A percentile compares a stretch with the other conserved stretches of the same genome.
Evolutionary conservation across 2,888 invertebrate species (phyloP).

Genomic region (Drosophila robusta): DNA sequence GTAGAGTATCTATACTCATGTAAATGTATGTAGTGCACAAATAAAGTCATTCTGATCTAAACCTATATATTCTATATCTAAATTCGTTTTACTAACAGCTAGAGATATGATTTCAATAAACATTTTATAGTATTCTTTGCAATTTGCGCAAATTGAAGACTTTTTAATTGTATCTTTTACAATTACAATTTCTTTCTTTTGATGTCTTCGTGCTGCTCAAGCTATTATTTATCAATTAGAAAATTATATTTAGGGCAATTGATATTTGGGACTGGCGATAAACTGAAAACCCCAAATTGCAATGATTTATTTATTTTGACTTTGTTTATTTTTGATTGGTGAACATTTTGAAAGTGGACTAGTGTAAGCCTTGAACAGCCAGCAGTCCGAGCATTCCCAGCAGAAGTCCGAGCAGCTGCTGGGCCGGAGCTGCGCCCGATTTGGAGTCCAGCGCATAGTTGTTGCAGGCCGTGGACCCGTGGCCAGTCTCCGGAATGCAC

Average conservation of each 20-base stretch:
- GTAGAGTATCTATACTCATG: no score
- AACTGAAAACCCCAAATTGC: constrained; percentile 8
- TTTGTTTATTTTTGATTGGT: constrained; percentile 20
- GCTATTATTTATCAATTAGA: constrained; percentile 1
- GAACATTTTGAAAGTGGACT: constrained; percentile 1
- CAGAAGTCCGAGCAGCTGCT: constrained; percentile 29
- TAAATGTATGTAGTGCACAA: no score
- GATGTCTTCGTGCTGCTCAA: neutral
- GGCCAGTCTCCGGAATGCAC: constrained; percentile 66
- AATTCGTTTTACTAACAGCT: no score
- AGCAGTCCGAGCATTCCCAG: constrained; percentile 46
- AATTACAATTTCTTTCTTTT: neutral
- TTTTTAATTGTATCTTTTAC: no score
- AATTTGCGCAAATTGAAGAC: no score
- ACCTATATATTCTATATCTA: no score
- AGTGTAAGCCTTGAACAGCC: constrained; percentile 29
- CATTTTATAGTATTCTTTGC: no score
- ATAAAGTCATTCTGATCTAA: no score
- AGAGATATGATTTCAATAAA: no score
- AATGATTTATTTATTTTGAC: constrained; percentile 8
- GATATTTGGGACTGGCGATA: constrained; percentile 4
- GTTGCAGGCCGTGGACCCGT: constrained; percentile 73
- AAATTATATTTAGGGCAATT: neutral
- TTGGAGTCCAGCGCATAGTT: constrained; percentile 43
- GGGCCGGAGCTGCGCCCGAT: constrained; percentile 32